Conservation (phyloP, 2,888 invertebrate genomes). For the Callimorpha dominula region DNA sequence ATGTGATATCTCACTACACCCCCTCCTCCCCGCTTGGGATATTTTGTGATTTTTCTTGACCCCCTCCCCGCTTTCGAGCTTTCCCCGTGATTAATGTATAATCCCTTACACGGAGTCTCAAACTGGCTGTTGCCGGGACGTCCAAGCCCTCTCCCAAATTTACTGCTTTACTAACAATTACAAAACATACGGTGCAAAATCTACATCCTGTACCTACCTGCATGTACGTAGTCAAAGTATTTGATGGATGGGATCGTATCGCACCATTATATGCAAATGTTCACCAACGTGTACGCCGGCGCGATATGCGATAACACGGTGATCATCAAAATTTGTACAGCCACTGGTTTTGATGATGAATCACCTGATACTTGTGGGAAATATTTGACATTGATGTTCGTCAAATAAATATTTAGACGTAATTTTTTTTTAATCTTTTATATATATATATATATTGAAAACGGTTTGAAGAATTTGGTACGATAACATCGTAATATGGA, state of each 20-base stretch:
- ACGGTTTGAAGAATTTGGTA: neutral
- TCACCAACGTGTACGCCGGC: slow-evolving; percentile 70
- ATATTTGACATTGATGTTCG: slow-evolving; percentile 17
- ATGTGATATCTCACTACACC: too few relatives aligned
- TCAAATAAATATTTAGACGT: neutral
- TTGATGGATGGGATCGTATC: slow-evolving; percentile 68
- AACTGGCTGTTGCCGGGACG: too few relatives aligned
- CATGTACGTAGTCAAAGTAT: slow-evolving; percentile 64
- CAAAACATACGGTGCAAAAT: neutral
- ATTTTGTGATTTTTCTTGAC: too few relatives aligned
- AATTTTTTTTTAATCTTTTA: neutral
- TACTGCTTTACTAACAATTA: neutral
- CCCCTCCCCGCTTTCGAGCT: too few relatives aligned
- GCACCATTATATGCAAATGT: slow-evolving; percentile 85
- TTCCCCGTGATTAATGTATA: too few relatives aligned
- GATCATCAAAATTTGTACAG: slow-evolving; percentile 69
- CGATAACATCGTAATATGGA: neutral
- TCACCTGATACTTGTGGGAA: slow-evolving; percentile 36
- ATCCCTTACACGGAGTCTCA: too few relatives aligned
- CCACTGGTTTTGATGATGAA: slow-evolving; percentile 44
- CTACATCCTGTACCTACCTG: slow-evolving; percentile 56
- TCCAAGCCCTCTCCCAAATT: too few relatives aligned
- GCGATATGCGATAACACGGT: slow-evolving; percentile 55
- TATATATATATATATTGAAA: neutral
- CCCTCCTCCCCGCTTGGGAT: too few relatives aligned